Evolutionary conservation across 2,888 invertebrate species (phyloP).

Genomic region (Dicyrtoma fusca): DNA sequence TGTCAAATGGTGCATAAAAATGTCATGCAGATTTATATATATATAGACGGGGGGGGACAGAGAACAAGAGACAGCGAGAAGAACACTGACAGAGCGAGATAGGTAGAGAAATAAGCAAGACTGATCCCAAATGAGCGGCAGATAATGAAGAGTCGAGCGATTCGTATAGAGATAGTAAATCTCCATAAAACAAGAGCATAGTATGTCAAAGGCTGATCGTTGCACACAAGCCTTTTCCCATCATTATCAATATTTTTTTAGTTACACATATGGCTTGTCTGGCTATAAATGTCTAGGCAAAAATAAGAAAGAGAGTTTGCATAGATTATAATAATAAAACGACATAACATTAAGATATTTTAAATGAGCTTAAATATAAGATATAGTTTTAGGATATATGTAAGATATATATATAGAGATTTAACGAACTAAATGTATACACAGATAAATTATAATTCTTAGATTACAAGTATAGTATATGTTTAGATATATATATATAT

Average conservation of each 20-base stretch:
- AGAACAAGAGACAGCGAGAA: slow-evolving; percentile 39
- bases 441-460: background rate
- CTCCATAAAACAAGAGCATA: slow-evolving; percentile 21
- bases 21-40: slow-evolving; percentile 30
- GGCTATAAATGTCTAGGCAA: slow-evolving; percentile 1
- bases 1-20: slow-evolving; percentile 37
- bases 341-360: slow-evolving; percentile 7
- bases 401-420: slow-evolving; percentile 11
- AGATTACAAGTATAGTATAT: too few species aligned
- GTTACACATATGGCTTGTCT: background rate
- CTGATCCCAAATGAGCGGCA: slow-evolving; percentile 30
- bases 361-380: background rate
- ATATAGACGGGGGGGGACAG: slow-evolving; percentile 38
- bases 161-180: slow-evolving; percentile 2
- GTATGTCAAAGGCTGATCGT: slow-evolving; percentile 42
- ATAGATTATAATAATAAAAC: slow-evolving; percentile 13
- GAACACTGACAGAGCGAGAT: too few species aligned
- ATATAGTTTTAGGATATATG: slow-evolving; percentile 7
- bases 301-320: slow-evolving; percentile 11
- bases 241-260: slow-evolving; percentile 40
- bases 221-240: slow-evolving; percentile 45
- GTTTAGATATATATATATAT: too few species aligned
- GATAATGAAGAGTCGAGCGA: slow-evolving; percentile 35
- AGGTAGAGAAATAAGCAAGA: slow-evolving; percentile 15
- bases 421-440: background rate